Evolutionary conservation across 2,888 invertebrate genomes (phyloP).

Genomic region (Agonopterix heracliana): DNA sequence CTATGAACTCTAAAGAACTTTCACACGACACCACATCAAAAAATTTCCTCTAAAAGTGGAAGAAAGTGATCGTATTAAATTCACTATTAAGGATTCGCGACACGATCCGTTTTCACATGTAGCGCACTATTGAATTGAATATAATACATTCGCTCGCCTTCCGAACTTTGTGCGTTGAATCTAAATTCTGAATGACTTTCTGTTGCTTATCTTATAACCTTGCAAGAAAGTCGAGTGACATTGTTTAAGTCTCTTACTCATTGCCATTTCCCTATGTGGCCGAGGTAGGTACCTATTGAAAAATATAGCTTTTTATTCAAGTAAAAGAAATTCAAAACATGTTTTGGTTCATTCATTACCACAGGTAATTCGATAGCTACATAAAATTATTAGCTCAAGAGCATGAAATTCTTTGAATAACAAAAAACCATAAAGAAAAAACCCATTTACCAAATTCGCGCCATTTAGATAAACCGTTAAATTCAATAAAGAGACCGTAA

Average conservation of each 20-base stretch:
- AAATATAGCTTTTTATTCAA: too few species aligned
- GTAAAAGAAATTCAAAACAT: too few species aligned
- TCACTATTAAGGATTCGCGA: conserved; percentile 39
- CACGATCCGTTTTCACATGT: conserved; percentile 58
- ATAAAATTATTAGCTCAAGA: too few species aligned
- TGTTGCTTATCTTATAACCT: conserved; percentile 24
- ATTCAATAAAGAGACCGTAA: conserved; percentile 11
- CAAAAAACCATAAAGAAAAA: neutral
- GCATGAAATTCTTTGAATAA: too few species aligned
- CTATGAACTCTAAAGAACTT: neutral
- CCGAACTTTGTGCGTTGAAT: conserved; percentile 43
- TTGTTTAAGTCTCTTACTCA: too few species aligned
- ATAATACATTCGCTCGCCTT: conserved; percentile 52
- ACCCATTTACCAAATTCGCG: conserved; percentile 4
- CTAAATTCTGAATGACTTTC: conserved; percentile 34
- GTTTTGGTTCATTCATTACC: too few species aligned
- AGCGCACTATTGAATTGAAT: conserved; percentile 25
- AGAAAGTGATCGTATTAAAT: conserved; percentile 29
- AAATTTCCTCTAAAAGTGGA: conserved; percentile 16
- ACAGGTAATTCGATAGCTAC: too few species aligned
- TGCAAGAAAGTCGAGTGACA: conserved; percentile 25
- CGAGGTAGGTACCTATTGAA: too few species aligned
- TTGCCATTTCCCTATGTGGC: too few species aligned
- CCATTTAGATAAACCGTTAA: conserved; percentile 18
- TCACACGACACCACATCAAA: neutral